These are phyloP conservation scores for Clostera curtula DNA, from an alignment of 2,888 invertebrate species.

Conservation along the genomic window DNA sequence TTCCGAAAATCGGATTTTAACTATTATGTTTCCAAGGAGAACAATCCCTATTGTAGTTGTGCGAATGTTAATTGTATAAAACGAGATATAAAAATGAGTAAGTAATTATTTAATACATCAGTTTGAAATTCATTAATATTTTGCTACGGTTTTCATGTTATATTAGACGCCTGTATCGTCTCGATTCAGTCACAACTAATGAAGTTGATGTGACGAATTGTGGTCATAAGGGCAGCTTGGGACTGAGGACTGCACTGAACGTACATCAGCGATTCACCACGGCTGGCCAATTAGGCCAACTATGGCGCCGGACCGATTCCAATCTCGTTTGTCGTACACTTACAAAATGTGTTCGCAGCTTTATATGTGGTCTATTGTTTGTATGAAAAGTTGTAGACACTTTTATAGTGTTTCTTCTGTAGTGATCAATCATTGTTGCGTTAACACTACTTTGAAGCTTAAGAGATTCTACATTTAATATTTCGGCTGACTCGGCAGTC, in stretches of 20 bases:
- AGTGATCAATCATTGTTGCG: slow-evolving; percentile 13
- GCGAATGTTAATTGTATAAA: slow-evolving; percentile 3
- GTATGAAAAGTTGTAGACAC: slow-evolving; percentile 16
- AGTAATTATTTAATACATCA: too few relatives aligned
- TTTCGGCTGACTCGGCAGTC: too few relatives aligned
- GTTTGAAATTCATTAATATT: too few relatives aligned
- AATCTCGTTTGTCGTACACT: slow-evolving; percentile 36
- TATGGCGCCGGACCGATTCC: slow-evolving; percentile 37
- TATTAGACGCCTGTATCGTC: too few relatives aligned
- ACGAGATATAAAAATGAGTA: too few relatives aligned
- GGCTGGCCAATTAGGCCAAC: slow-evolving; percentile 57
- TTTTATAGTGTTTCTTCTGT: too few relatives aligned
- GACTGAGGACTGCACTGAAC: slow-evolving; percentile 33
- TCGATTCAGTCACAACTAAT: slow-evolving; percentile 40
- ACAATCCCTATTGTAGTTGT: slow-evolving; percentile 3
- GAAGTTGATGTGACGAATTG: slow-evolving; percentile 46
- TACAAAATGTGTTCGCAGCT: slow-evolving; percentile 34
- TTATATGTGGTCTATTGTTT: slow-evolving; percentile 34
- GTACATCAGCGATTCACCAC: slow-evolving; percentile 61
- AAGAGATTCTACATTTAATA: too few relatives aligned
- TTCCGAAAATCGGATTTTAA: too few relatives aligned
- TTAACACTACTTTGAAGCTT: too few relatives aligned
- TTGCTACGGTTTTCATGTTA: too few relatives aligned
- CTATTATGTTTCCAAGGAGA: too few relatives aligned
- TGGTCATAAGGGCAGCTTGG: slow-evolving; percentile 34